Conservation (phyloP, 2,113 vertebrate species). For the Melanerpes aurifrons region DNA sequence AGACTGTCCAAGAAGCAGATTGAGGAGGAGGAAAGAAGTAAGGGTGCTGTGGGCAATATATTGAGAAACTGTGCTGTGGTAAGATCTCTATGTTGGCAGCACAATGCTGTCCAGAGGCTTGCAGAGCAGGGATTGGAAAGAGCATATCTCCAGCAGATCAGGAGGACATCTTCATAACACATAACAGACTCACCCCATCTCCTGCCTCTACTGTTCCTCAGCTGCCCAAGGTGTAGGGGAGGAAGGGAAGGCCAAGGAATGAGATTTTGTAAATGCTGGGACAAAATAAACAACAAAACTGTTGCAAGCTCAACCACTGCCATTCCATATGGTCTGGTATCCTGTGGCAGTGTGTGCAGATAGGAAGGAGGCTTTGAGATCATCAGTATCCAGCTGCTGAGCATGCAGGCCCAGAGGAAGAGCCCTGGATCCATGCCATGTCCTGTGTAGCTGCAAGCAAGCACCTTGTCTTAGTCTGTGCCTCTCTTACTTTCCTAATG, state of each 20-base stretch:
- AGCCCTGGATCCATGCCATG: not conserved
- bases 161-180: not conserved
- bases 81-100: not conserved
- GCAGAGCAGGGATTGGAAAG: not conserved
- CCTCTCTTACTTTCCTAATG: not conserved
- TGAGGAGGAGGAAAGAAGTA: not conserved
- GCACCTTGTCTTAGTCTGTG: rapidly evolving
- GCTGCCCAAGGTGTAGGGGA: not conserved
- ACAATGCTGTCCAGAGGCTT: not conserved
- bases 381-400: not conserved
- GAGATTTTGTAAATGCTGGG: not conserved
- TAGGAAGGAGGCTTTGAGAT: not conserved
- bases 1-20: not conserved
- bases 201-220: not conserved
- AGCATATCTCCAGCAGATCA: not conserved
- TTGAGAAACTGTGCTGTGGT: not conserved
- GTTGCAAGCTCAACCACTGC: not conserved
- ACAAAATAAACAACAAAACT: not conserved
- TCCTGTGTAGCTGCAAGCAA: not conserved
- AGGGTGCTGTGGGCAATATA: not conserved
- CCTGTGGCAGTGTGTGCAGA: not conserved
- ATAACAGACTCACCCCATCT: not conserved
- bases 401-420: not conserved
- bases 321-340: not conserved
- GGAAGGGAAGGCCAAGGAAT: not conserved